Conservation (phyloP, 2,888 invertebrate genomes). For the Drosophila flavopinicola region DNA sequence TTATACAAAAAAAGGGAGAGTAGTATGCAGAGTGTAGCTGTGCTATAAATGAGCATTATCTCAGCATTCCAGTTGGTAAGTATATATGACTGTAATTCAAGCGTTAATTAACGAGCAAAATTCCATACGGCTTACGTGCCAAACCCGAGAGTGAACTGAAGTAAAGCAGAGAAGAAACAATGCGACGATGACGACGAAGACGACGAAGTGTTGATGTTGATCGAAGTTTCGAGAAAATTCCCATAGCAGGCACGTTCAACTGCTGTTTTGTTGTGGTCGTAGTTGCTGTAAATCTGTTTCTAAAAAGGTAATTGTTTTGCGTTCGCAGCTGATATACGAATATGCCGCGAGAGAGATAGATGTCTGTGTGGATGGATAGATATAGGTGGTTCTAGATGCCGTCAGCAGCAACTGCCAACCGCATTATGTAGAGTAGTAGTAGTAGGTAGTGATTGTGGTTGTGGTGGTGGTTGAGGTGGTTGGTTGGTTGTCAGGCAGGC, state of each 20-base stretch:
- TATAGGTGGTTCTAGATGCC: slow-evolving; percentile 43
- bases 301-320: slow-evolving; percentile 69
- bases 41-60: slow-evolving; percentile 1
- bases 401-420: slow-evolving; percentile 74
- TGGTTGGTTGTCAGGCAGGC: slow-evolving; percentile 20
- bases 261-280: slow-evolving; percentile 18
- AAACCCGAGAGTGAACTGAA: slow-evolving; percentile 10
- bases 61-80: slow-evolving; percentile 23
- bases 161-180: slow-evolving; percentile 20
- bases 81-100: slow-evolving; percentile 56
- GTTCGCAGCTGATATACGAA: slow-evolving; percentile 81
- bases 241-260: slow-evolving; percentile 41
- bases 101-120: slow-evolving; percentile 51
- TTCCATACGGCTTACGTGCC: slow-evolving; percentile 64
- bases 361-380: slow-evolving; percentile 65
- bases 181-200: slow-evolving; percentile 22
- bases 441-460: slow-evolving; percentile 57
- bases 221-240: slow-evolving; percentile 27
- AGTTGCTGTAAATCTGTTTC: slow-evolving; percentile 72
- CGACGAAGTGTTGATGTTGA: slow-evolving; percentile 1
- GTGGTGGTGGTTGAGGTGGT: slow-evolving; percentile 37
- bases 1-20: slow-evolving; percentile 24
- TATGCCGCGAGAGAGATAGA: slow-evolving; percentile 64
- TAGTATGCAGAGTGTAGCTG: slow-evolving; percentile 6
- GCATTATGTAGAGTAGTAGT: slow-evolving; percentile 67